Percentiles rank a stretch among this genome's conserved stretches.
These are phyloP conservation scores for Chrysochloris asiatica DNA, from an alignment of 2,113 vertebrate species.

Conservation along the genomic window DNA sequence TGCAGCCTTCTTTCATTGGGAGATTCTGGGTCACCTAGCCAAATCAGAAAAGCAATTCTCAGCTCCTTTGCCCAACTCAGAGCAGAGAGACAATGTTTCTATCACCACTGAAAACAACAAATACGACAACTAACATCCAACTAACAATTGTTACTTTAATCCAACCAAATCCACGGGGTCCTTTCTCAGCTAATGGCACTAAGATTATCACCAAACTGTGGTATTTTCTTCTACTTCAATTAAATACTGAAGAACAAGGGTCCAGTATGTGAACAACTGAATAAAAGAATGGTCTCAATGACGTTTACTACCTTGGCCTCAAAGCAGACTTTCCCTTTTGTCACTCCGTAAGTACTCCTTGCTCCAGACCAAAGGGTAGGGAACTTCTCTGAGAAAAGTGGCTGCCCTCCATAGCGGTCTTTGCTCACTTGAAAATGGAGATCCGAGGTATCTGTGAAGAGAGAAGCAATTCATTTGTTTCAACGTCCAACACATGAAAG, in stretches of 20 bases:
- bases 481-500: not conserved
- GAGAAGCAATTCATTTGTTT: not conserved
- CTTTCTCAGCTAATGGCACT: not conserved
- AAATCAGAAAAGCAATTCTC: constrained; percentile 43
- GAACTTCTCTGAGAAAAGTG: constrained; percentile 89
- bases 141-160: not conserved
- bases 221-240: not conserved
- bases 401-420: constrained; percentile 88
- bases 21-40: constrained; percentile 86
- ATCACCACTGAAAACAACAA: not conserved
- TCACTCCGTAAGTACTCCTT: constrained; percentile 90
- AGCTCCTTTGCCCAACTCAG: not conserved
- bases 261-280: not conserved
- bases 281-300: not conserved
- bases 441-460: constrained; percentile 87
- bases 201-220: not conserved
- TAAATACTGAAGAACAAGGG: not conserved
- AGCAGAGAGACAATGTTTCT: constrained; percentile 30
- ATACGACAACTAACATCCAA: not conserved
- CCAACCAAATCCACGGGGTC: not conserved
- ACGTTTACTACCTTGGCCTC: constrained; percentile 87
- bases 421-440: constrained; percentile 90
- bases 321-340: constrained; percentile 88
- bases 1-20: constrained; percentile 78
- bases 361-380: constrained; percentile 92